These are phyloP conservation scores for Scaptomyza flava DNA, from an alignment of 2,888 invertebrate species.

Conservation along the genomic window DNA sequence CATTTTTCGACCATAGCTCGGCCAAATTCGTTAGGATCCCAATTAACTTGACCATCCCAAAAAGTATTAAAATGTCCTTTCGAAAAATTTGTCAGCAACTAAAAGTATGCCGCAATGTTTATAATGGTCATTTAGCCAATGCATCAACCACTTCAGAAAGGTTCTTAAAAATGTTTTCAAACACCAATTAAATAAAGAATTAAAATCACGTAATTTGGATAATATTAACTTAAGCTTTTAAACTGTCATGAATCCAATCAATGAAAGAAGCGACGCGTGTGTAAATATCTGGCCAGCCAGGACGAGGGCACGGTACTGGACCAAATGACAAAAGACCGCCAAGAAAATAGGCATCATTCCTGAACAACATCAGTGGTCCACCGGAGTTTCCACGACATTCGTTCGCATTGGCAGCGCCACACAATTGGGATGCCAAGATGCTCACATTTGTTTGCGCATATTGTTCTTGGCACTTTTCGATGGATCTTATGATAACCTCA, in stretches of 20 bases:
- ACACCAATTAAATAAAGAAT: background rate
- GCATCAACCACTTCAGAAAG: background rate
- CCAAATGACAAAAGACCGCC: constrained; percentile 66
- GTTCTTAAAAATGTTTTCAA: background rate
- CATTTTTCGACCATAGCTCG: no score
- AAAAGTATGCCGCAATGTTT: background rate
- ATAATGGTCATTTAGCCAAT: background rate
- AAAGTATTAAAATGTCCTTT: background rate
- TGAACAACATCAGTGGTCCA: constrained; percentile 63
- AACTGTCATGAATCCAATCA: constrained; percentile 57
- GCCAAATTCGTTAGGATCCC: no score
- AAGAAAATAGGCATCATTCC: constrained; percentile 52
- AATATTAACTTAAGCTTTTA: constrained; percentile 32
- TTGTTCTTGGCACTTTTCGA: constrained; percentile 45
- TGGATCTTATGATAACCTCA: constrained; percentile 45
- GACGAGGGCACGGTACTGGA: constrained; percentile 55
- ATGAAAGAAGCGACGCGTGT: constrained; percentile 65
- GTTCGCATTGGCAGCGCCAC: constrained; percentile 40
- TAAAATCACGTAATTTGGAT: background rate
- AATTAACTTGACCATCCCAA: background rate
- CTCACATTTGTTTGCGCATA: constrained; percentile 34
- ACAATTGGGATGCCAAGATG: constrained; percentile 57
- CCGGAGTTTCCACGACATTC: constrained; percentile 65
- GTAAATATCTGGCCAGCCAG: constrained; percentile 65
- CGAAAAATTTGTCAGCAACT: background rate